Conservation (phyloP, 2,113 vertebrate species). For the Coryphaenoides rupestris region DNA sequence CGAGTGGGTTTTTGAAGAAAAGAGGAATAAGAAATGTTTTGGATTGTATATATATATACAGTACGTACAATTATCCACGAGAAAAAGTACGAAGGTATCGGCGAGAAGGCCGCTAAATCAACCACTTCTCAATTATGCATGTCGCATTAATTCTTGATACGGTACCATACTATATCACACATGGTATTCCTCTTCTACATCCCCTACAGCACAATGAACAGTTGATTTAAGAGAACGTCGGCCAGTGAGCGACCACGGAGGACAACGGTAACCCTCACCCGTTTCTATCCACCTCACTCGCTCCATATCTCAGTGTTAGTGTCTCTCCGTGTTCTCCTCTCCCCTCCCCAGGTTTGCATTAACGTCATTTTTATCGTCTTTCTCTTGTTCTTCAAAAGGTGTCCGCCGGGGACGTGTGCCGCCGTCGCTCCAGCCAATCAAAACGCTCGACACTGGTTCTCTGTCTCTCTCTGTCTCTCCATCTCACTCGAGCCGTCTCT, state of each 20-base stretch:
- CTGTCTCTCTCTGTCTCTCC: slow-evolving; percentile 25
- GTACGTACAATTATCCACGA: no score
- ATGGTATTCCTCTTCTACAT: no score
- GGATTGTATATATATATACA: no score
- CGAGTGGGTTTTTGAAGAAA: no score
- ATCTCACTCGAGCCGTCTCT: slow-evolving; percentile 2
- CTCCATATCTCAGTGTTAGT: slow-evolving; percentile 11
- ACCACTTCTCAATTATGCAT: no score
- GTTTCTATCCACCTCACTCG: slow-evolving; percentile 43
- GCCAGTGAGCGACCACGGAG: no score
- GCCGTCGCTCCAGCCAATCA: slow-evolving; percentile 60
- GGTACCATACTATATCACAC: no score
- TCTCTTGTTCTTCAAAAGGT: slow-evolving; percentile 60
- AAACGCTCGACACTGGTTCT: slow-evolving; percentile 40
- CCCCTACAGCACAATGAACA: neutral
- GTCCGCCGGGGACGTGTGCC: slow-evolving; percentile 48
- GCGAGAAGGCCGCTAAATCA: no score
- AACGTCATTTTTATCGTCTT: slow-evolving; percentile 58
- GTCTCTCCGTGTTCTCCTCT: no score
- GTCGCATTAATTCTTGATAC: no score
- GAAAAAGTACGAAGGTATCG: no score
- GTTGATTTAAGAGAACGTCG: neutral
- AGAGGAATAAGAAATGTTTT: no score
- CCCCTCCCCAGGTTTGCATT: slow-evolving; percentile 48
- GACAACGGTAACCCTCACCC: slow-evolving; percentile 9